Conservation (phyloP, 2,113 vertebrate species). For the Peromyscus maniculatus region DNA sequence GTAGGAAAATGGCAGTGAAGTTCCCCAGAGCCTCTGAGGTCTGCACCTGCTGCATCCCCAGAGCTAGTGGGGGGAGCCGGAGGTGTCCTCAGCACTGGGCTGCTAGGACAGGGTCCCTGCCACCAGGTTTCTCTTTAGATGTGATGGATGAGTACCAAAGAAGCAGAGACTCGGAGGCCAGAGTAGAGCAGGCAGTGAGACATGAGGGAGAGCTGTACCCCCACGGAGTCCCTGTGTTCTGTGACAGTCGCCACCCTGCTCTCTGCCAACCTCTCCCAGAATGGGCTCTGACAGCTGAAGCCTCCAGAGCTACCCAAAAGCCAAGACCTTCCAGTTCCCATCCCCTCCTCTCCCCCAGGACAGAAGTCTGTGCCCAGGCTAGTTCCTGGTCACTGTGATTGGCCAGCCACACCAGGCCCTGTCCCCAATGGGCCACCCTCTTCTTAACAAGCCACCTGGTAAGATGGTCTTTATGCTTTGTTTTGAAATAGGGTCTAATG, state of each 20-base stretch:
- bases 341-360: not conserved
- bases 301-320: not conserved
- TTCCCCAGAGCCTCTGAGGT: fast-evolving
- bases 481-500: not conserved
- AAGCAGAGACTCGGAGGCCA: fast-evolving
- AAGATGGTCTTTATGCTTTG: not conserved
- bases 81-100: fast-evolving
- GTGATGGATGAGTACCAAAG: fast-evolving
- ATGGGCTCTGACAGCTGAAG: fast-evolving
- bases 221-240: not conserved
- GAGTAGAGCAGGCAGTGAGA: not conserved
- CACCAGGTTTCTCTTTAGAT: not conserved
- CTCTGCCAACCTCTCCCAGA: fast-evolving
- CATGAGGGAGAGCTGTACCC: fast-evolving
- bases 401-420: not conserved
- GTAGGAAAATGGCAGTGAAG: not conserved
- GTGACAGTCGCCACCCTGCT: not conserved
- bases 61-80: not conserved
- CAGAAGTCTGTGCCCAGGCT: not conserved
- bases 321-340: not conserved
- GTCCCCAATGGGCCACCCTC: not conserved
- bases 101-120: not conserved
- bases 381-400: not conserved
- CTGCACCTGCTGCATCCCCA: too few species aligned
- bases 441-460: not conserved